Evolutionary conservation across 2,888 invertebrate genomes (phyloP), one percentile per base, ranked within the genome.

Genomic region (Callyntrura sp.): DNA sequence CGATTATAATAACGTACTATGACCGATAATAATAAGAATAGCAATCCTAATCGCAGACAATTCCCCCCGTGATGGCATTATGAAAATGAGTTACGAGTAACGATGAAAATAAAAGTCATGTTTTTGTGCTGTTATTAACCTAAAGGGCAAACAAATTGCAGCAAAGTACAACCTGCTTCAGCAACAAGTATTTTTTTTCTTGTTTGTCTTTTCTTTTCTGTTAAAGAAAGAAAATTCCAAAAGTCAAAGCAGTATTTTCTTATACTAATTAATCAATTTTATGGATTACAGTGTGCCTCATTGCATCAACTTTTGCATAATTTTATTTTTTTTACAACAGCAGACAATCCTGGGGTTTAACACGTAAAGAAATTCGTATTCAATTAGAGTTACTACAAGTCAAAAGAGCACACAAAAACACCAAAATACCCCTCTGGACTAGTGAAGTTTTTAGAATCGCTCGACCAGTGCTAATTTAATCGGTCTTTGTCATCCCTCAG

Each of bases 1-100:
- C 3, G 14, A 51, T 51, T 51, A n/a, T n/a, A n/a, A 23, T 23
- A 62, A 12, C 11, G 6, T 25, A 73, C 85, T 76, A 25, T 86
- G 60, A 65, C 68, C 65, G 79, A 65, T 62, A 85, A 86, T 79
- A 85, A 85, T 62, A 85, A 85, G 45, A 85, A 65, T 78, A 78
- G 17, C 68, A 68, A 68, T 20, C 25, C 12, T 62, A 62, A 62
- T 60, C 57, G 17, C 57, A 17, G 17, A 17, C 57, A 17, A 60
- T 60, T 68, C 23, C 6, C 6, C 65, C 6, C 28, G 81, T 60
- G 51, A 45, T 48, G 68, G 83, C 43, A 78, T 28, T 20, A 68
- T 45, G 65, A 51, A 86, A 86, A 65, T 86, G 78, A 86, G 55
- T 8, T 20, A 60, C 48, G 85, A 76, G 55, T 8, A 35, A 60